Base-by-base conservation (phyloP, 2,888 invertebrate species). In the Dione vanillae region DNA sequence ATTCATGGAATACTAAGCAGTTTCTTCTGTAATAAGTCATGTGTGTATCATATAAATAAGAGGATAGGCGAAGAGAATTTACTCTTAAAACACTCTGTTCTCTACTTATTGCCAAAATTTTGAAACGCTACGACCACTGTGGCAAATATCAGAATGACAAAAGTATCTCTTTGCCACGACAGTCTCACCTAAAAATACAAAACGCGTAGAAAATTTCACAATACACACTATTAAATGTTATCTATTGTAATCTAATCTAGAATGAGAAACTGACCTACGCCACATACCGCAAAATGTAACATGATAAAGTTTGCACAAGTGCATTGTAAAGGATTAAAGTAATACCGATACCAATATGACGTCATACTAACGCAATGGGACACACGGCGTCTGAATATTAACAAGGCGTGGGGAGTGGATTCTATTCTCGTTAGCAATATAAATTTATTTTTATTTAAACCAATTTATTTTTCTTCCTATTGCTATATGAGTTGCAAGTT, bases 181-280 rank as follows among this genome's bases (percentile, higher is more conserved):
- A 27, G 27, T 5, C 27, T 27, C 27, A 27, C 5, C 35, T 40
- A 35, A 45, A 61, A 43, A n/a, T 61, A 20, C 10, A 45, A 45
- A 43, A 27, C 19, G n/a, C n/a, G 11, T 47, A 47, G 43, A 65
- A 65, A 47, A 20, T 27, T 27, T 40, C 51, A 54, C 14, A 69
- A 52, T 64, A 40, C 54, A 35, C 14, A 47, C 16, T 56, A 64
- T 64, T 20, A 37, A 62, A 64, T 64, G 49, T 70, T 52, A 72
- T 70, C 74, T 75, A 64, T 67, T 76, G 88, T 86, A 90, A 90
- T 91, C 90, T 91, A 87, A 91, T 91, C 90, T 84, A 78, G 77
- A 80, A 80, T 82, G 79, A 71, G 83, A 84, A 87, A 89, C 91
- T 91, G 91, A 92, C 92, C 92, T 92, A 90, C 84, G 86, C 77